A percentile compares a stretch with the other conserved stretches of the same genome.
Evolutionary conservation across 1,140 invertebrate species (phyloP).

Genomic region (Lethrus apterus): DNA sequence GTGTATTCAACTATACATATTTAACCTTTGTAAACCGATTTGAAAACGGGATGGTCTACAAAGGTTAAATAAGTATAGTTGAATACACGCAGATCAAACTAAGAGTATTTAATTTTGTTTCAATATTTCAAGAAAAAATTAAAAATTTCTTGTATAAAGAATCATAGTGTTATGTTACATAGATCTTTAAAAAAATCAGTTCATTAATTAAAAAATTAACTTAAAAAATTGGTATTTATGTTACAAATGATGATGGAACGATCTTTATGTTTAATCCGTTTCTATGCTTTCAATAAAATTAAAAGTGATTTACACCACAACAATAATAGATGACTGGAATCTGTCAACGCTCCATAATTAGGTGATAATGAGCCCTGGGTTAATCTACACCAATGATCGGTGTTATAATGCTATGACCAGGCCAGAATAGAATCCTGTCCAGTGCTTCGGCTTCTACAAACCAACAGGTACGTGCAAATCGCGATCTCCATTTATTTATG

Average conservation of each 20-base stretch:
- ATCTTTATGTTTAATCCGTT: too few relatives aligned
- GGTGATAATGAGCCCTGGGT: slow-evolving; percentile 24
- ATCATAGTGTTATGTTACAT: too few relatives aligned
- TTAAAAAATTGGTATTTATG: neutral
- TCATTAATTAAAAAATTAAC: slow-evolving; percentile 1
- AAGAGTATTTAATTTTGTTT: too few relatives aligned
- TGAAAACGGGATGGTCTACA: too few relatives aligned
- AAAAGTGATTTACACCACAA: slow-evolving; percentile 6
- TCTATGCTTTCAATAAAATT: neutral
- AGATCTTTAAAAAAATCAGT: neutral
- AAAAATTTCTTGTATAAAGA: too few relatives aligned
- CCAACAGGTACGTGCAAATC: slow-evolving; percentile 22
- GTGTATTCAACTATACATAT: too few relatives aligned
- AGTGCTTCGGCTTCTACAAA: slow-evolving; percentile 16
- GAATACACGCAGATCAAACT: too few relatives aligned
- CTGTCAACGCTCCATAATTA: slow-evolving; percentile 21
- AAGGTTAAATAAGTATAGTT: too few relatives aligned
- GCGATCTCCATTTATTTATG: slow-evolving; percentile 4
- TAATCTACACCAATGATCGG: slow-evolving; percentile 30
- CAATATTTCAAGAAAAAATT: too few relatives aligned
- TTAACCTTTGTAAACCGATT: too few relatives aligned
- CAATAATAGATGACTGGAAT: slow-evolving; percentile 2
- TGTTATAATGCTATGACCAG: slow-evolving; percentile 26
- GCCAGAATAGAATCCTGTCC: slow-evolving; percentile 10
- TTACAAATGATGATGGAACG: neutral